Evolutionary conservation across 1,140 invertebrate species (phyloP), one percentile per base, ranked within the genome.

Genomic region (Meloidogyne exigua): DNA sequence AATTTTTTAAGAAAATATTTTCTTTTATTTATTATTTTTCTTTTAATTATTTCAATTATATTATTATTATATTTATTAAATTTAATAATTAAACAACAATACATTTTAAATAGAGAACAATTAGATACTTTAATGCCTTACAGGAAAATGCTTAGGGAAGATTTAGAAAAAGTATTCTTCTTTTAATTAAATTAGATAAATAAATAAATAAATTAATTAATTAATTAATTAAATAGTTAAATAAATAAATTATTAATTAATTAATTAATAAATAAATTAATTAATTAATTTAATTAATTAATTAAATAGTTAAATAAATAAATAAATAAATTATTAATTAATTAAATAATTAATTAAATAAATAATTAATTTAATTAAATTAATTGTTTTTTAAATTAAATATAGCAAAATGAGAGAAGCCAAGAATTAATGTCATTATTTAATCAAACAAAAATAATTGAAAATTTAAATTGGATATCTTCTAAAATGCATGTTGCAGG

Each of bases 401-500:
- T 75, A 65, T 57, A 82, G 77, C 66, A 84, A n/a, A 63, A 68
- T 63, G 68, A 57, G 13, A 76, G 49, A 11, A 80, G 76, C 23
- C 21, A 66, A 57, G 32, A 39, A 15, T 63, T 84, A 32, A 77
- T 82, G 77, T 49, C 42, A 32, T 23, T 68, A 26, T 78, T 84
- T 62, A 74, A 86, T 63, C 39, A 39, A 36, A 62, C 70, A 26
- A 32, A 65, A 39, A 83, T 84, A 15, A 23, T 72, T 23, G 57
- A 84, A 49, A 84, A 80, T 75, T 15, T 84, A 7, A 68, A 72
- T 11, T 85, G 84, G 84, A 57, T 84, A 12, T 49, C 82, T 26
- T 75, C 72, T 42, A 65, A 64, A 32, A 26, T 82, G 1, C 83
- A 84, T 67, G 68, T 84, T 21, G 76, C 83, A 1, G 83, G 83